Base-by-base conservation (phyloP, 2,888 invertebrate genomes). In the Microdon myrmicae region DNA sequence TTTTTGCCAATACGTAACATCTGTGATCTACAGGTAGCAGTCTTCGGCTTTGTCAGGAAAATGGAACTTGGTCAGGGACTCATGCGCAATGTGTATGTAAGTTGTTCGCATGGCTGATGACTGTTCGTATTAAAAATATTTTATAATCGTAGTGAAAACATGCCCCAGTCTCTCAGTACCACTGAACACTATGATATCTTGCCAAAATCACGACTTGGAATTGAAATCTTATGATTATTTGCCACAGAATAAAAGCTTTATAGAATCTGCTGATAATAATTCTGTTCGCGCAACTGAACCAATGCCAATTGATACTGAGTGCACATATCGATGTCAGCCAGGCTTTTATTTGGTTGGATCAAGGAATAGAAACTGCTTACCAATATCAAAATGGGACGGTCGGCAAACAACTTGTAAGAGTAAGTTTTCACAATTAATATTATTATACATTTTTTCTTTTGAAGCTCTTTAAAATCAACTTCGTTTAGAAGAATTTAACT, bases 341-440 rank as follows among this genome's bases (percentile, higher is more conserved):
- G 88, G 88, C 0, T 85, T 83, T 72, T 82, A 83, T 67, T 76
- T 88, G 34, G 83, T 86, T 12, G 88, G 88, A 1, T 87, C 88
- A 9, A 80, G 81, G 60, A 82, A 83, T 60, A 76, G 88, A 25
- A 85, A 84, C 17, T 89, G 89, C 70, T 77, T 89, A 31, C 87
- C 88, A 0, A 78, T 87, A 31, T 84, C 86, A 0, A 82, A 84
- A 71, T 89, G 89, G 89, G 87, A 87, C 70, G 89, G 89, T 2
- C 78, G 88, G 7, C 83, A 83, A 61, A 83, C 85, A 1, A 81
- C 84, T 35, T 89, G 89, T 73, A 85, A 85, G 81, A 85, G 87
- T 87, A 77, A 77, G 74, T 70, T n/a, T n/a, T 6, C 6, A 22
- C 8, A 22, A 22, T 7, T 22, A 8, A 22, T 7, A 6, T 8